Base-by-base conservation (phyloP, 2,797 vertebrate genomes). In the Echiichthys vipera region DNA sequence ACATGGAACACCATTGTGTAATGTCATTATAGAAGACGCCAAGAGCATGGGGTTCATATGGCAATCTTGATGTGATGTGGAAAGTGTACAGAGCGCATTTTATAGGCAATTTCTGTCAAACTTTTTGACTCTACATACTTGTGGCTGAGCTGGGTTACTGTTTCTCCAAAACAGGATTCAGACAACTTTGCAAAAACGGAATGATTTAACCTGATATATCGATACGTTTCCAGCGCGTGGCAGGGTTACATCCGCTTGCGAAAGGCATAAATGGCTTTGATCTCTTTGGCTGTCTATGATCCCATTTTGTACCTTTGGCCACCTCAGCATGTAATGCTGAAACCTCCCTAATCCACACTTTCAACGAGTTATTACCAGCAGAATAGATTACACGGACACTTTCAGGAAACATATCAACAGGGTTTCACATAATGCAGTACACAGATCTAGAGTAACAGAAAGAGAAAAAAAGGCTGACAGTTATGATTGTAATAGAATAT, bases 41-140 rank as follows among this genome's bases (percentile, higher is more conserved):
- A 88, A 85, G 83, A 88, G 78, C 88, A 82, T 7, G 45, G 88
- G 83, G 88, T 91, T 91, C 84, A 84, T 79, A 83, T 84, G 86
- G 83, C 77, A 86, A 70, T 81, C 73, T 65, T 40, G 40, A 83
- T 81, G 74, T 74, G 75, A 85, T 84, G 82, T 87, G 85, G 81
- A 90, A 89, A 88, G 69, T 78, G 75, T 72, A 81, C 55, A 34
- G 63, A 85, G 50, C 54, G 37, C 64, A 65, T 81, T 88, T 88
- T 87, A 78, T 77, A 49, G 64, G 64, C 65, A 49, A 63, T 84
- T 89, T 77, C 74, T 78, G 81, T 74, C 67, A 74, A 63, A 83
- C 56, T 51, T 83, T 73, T 76, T 80, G 61, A 71, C 59, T 73
- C 50, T 56, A 36, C 80, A 84, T 88, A 80, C 62, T 87, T 89